A percentile compares a stretch with the other conserved stretches of the same genome.
These are phyloP conservation scores for Thelaira solivaga DNA, from an alignment of 2,888 invertebrate genomes.

Conservation along the genomic window DNA sequence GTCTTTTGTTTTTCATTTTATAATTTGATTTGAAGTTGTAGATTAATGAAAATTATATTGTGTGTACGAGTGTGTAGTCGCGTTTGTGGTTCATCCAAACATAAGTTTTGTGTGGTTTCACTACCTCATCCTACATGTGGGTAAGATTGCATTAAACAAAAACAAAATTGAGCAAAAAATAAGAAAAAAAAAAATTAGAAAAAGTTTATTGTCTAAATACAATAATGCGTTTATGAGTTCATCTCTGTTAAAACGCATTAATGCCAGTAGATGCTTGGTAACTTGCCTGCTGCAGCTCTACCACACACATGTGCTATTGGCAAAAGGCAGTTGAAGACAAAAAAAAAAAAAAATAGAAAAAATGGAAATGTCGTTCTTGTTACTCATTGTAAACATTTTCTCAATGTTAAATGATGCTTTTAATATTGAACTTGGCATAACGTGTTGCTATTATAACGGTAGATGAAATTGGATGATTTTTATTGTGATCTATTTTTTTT, in stretches of 20 bases:
- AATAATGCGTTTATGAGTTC: constrained; percentile 62
- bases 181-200: constrained; percentile 22
- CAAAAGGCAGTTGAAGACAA: no score
- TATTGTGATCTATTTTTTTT: constrained; percentile 43
- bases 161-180: neutral
- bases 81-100: neutral
- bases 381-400: constrained; percentile 19
- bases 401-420: constrained; percentile 61
- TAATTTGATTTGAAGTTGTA: constrained; percentile 53
- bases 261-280: constrained; percentile 11
- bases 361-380: constrained; percentile 17
- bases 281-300: constrained; percentile 8
- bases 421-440: constrained; percentile 62
- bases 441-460: constrained; percentile 54
- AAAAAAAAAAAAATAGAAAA: neutral
- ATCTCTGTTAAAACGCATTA: constrained; percentile 45
- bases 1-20: constrained; percentile 48
- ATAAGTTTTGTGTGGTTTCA: constrained; percentile 47
- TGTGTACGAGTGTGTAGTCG: constrained; percentile 15
- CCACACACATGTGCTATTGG: constrained; percentile 17
- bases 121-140: constrained; percentile 41
- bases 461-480: constrained; percentile 43
- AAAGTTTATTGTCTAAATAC: constrained; percentile 40
- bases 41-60: constrained; percentile 54
- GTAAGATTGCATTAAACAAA: no score